Percentiles rank a stretch among this genome's conserved stretches.
Conservation (phyloP, 2,797 vertebrate species). For the Pseudomugil tenellus region DNA sequence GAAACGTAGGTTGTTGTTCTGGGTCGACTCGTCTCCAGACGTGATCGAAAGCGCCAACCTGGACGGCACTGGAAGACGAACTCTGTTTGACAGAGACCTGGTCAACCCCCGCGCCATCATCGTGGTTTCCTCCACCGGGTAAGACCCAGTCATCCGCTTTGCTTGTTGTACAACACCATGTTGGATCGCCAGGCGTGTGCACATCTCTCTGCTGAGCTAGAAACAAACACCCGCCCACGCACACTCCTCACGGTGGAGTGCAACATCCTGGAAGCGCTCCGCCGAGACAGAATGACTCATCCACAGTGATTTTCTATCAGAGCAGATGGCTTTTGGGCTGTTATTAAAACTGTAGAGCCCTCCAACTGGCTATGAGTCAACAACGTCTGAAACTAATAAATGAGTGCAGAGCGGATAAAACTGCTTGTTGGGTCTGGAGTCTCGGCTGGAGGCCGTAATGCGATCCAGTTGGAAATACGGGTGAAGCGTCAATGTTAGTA, state of each 20-base stretch:
- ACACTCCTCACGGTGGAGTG: conserved; percentile 13
- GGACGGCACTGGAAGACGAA: conserved; percentile 88
- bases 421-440: conserved; percentile 38
- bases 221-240: conserved; percentile 43
- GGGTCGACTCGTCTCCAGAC: conserved; percentile 94
- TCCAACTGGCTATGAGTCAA: conserved; percentile 39
- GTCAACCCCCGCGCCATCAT: conserved; percentile 96
- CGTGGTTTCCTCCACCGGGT: conserved; percentile 91
- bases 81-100: conserved; percentile 88
- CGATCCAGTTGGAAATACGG: conserved; percentile 26
- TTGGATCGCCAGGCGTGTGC: not conserved
- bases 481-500: conserved; percentile 9
- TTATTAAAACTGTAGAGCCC: conserved; percentile 16
- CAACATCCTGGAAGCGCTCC: conserved; percentile 33
- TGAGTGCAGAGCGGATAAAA: conserved; percentile 13
- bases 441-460: conserved; percentile 11
- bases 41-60: conserved; percentile 89
- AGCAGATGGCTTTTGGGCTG: conserved; percentile 31
- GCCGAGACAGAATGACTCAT: conserved; percentile 17
- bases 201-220: not conserved
- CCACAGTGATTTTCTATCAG: conserved; percentile 1
- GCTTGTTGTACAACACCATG: too few relatives aligned
- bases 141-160: conserved; percentile 36
- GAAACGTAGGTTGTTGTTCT: conserved; percentile 88
- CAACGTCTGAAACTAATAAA: conserved; percentile 25